A percentile compares a stretch with the other conserved stretches of the same genome.
Evolutionary conservation across 2,888 invertebrate genomes (phyloP).

Genomic region (Aromia moschata): DNA sequence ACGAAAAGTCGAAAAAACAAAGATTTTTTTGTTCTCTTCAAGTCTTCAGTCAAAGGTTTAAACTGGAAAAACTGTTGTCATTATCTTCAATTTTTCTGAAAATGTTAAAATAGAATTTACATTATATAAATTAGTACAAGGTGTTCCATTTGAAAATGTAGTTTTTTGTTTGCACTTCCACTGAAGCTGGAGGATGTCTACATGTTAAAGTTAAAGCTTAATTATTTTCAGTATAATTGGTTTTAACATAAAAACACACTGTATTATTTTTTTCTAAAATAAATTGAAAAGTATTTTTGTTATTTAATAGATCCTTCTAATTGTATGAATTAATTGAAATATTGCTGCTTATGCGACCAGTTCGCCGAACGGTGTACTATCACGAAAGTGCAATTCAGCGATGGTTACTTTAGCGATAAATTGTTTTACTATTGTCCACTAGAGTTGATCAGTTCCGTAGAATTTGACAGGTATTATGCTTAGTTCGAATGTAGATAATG

Average conservation of each 20-base stretch:
- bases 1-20: too few relatives aligned
- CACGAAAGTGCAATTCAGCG: slow-evolving; percentile 8
- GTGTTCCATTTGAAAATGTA: too few relatives aligned
- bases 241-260: slow-evolving; percentile 18
- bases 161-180: too few relatives aligned
- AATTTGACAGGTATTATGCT: slow-evolving; percentile 24
- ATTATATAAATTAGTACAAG: too few relatives aligned
- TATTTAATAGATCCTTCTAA: neutral
- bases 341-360: slow-evolving; percentile 2
- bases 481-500: slow-evolving; percentile 12
- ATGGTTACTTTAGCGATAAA: slow-evolving; percentile 18
- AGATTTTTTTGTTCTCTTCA: too few relatives aligned
- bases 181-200: too few relatives aligned
- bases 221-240: too few relatives aligned
- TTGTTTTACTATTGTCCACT: slow-evolving; percentile 22
- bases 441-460: slow-evolving; percentile 16
- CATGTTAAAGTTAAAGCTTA: too few relatives aligned
- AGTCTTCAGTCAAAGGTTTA: too few relatives aligned
- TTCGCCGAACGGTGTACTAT: slow-evolving; percentile 3
- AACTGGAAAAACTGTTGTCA: too few relatives aligned
- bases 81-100: too few relatives aligned
- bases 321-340: slow-evolving; percentile 8
- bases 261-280: slow-evolving; percentile 15
- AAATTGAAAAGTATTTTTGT: slow-evolving; percentile 30
- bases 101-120: too few relatives aligned